phyloP scores from a whole-genome alignment of 2,888 invertebrate genomes.

The Drosophila rubida region DNA sequence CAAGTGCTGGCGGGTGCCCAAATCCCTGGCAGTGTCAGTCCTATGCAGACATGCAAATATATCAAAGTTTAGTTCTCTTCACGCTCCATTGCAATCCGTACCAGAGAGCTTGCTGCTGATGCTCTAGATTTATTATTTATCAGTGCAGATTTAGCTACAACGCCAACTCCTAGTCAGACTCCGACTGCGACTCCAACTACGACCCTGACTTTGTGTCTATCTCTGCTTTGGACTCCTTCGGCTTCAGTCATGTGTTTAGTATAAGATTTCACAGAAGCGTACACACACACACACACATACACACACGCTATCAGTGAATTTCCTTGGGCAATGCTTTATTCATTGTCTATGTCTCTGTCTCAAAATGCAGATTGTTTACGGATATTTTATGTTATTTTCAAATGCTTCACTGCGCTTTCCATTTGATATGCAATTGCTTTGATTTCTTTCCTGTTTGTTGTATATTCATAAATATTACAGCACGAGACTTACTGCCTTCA shows the following conservation, averaged over 20 bases:
- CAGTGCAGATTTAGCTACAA: slow-evolving; percentile 68
- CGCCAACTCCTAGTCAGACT: slow-evolving; percentile 25
- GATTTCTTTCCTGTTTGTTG: slow-evolving; percentile 39
- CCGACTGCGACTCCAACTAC: not conserved
- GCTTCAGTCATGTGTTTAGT: slow-evolving; percentile 60
- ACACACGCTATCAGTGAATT: slow-evolving; percentile 21
- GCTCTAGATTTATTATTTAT: slow-evolving; percentile 74
- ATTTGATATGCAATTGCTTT: slow-evolving; percentile 58
- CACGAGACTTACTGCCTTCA: not conserved
- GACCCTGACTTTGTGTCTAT: slow-evolving; percentile 13
- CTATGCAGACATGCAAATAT: slow-evolving; percentile 55
- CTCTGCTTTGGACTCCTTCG: slow-evolving; percentile 23
- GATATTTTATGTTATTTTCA: slow-evolving; percentile 61
- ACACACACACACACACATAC: slow-evolving; percentile 5
- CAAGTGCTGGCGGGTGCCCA: slow-evolving; percentile 17
- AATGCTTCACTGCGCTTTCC: slow-evolving; percentile 47
- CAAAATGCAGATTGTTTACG: slow-evolving; percentile 75
- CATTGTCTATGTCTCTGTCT: slow-evolving; percentile 62
- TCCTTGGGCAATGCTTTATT: slow-evolving; percentile 60
- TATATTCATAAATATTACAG: not conserved
- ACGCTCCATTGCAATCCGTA: slow-evolving; percentile 34
- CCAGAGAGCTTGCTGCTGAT: slow-evolving; percentile 49
- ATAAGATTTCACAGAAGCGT: slow-evolving; percentile 40
- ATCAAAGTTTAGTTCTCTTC: slow-evolving; percentile 57
- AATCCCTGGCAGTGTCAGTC: slow-evolving; percentile 18